Evolutionary conservation across 2,797 vertebrate species (phyloP), one percentile per base, ranked within the genome.

Genomic region (Fistularia tabacaria): DNA sequence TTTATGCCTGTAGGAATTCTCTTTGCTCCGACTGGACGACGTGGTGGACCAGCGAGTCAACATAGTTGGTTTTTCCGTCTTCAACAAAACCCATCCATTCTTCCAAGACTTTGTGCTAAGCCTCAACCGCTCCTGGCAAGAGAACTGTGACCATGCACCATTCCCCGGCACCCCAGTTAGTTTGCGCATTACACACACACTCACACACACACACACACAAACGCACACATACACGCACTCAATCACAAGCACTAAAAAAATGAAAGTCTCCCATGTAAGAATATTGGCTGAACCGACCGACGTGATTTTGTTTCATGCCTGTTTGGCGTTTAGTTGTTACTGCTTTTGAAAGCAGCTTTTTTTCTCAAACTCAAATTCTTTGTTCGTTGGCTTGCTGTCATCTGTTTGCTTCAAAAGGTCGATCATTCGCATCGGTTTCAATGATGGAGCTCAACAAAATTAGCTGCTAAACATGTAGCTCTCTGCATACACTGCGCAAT

Each of bases 41-140:
- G 87, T 95, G 51, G 86, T 82, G 14, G 93, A 98, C 0, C 93
- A 97, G 40, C 79, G 94, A 47, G 94, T 98, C 80, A 99, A 97
- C 90, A 93, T 99, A 52, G 76, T 99, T 46, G 95, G 95, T 2
- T 98, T 99, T 86, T 99, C 97, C 13, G 96, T 98, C 80, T 98
- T 98, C 92, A 97, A 98, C 88, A 90, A 90, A 67, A 96, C 94
- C 1, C 96, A 98, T 44, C 91, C 93, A 69, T 98, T 95, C 87
- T 99, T 94, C 90, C 92, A 94, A 87, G 95, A 99, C 82, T 98
- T 99, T 74, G 90, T 92, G 9, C 90, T 96, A 73, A 99, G 94
- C 79, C 96, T 99, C 89, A 98, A 97, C 82, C 93, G 95, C 67
- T 99, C 96, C 64, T 99, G 97, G 97, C 95, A 98, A 80, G 97